Percentiles rank a stretch among this genome's conserved stretches.
These are phyloP conservation scores for Coleophora deauratella DNA, from an alignment of 2,888 invertebrate genomes.

Conservation along the genomic window DNA sequence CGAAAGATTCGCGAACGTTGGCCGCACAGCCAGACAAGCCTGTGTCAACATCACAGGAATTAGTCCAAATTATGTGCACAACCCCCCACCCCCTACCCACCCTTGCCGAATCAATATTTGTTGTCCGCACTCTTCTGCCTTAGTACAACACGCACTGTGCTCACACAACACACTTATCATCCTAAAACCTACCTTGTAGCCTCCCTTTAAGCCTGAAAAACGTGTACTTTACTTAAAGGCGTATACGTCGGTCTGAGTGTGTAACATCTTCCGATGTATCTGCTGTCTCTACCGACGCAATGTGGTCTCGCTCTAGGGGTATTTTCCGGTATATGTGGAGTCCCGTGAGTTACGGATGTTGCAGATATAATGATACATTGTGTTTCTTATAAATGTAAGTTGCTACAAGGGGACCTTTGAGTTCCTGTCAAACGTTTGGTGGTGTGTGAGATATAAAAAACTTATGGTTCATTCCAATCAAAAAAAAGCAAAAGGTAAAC, in stretches of 20 bases:
- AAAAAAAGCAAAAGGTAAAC: too few species aligned
- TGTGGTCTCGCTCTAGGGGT: slow-evolving; percentile 60
- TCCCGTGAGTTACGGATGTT: slow-evolving; percentile 11
- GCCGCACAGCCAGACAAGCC: slow-evolving; percentile 64
- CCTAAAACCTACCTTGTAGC: slow-evolving; percentile 13
- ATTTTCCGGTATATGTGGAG: slow-evolving; percentile 53
- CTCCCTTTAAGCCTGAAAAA: slow-evolving; percentile 13
- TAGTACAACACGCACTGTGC: slow-evolving; percentile 70
- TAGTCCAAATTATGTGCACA: slow-evolving; percentile 72
- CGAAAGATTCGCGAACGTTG: slow-evolving; percentile 45
- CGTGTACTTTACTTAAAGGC: slow-evolving; percentile 3
- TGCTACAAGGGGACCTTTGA: too few species aligned
- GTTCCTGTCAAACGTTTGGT: too few species aligned
- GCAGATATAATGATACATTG: slow-evolving; percentile 13
- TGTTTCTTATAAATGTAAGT: background rate
- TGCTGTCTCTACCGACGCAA: slow-evolving; percentile 61
- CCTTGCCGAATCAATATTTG: slow-evolving; percentile 73
- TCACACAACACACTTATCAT: slow-evolving; percentile 31
- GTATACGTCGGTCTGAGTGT: slow-evolving; percentile 24
- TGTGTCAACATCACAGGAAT: slow-evolving; percentile 68
- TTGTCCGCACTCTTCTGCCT: slow-evolving; percentile 73
- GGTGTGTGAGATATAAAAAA: too few species aligned
- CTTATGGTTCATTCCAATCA: too few species aligned
- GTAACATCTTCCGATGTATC: slow-evolving; percentile 21
- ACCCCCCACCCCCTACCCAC: slow-evolving; percentile 26